These are phyloP conservation scores for Rotaria macrura DNA, from an alignment of 2,888 invertebrate species.

Conservation along the genomic window DNA sequence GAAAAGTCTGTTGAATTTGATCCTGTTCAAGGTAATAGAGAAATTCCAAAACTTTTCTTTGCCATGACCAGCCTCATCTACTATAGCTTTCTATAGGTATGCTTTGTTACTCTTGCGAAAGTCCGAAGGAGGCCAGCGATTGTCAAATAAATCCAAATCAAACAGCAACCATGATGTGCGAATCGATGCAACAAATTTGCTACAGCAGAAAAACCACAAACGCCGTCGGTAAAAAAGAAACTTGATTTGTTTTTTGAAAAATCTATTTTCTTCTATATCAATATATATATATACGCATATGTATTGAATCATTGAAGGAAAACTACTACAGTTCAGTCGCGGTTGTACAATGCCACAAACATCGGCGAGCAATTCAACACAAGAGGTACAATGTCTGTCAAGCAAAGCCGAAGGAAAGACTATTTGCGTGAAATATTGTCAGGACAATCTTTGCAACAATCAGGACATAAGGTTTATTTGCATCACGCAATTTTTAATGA, in stretches of 20 bases:
- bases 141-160: not conserved
- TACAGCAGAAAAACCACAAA: slow-evolving; percentile 14
- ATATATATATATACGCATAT: not conserved
- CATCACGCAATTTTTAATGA: too few species aligned
- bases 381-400: not conserved
- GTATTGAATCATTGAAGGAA: not conserved
- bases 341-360: not conserved
- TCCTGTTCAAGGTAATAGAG: not conserved
- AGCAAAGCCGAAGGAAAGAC: not conserved
- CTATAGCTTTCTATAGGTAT: slow-evolving; percentile 20
- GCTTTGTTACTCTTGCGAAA: slow-evolving; percentile 23
- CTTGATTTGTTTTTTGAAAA: not conserved
- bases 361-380: not conserved
- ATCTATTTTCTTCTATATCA: not conserved
- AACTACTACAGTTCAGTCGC: not conserved
- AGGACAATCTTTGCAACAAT: not conserved
- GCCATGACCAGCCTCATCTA: not conserved
- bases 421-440: slow-evolving; percentile 12
- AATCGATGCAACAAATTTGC: not conserved
- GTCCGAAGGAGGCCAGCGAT: slow-evolving; percentile 17
- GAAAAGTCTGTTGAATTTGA: slow-evolving; percentile 14
- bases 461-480: not conserved
- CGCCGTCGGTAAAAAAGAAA: not conserved
- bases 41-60: not conserved
- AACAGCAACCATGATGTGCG: not conserved